Base-by-base conservation (phyloP, 2,113 vertebrate species). In the Myiopsitta monachus region DNA sequence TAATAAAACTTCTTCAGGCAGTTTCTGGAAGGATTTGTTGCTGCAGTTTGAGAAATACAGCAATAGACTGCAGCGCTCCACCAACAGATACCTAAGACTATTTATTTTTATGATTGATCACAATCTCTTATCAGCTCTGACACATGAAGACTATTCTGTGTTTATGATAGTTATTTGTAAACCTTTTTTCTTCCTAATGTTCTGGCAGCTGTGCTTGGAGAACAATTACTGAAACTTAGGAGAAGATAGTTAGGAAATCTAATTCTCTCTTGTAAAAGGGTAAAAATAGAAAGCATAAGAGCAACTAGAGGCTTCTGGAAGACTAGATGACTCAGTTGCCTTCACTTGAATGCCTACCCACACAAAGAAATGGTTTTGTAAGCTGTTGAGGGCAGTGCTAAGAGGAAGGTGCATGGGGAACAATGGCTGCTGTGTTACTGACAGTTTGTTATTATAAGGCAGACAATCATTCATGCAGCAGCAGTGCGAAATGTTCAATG, bases 1-100 rank as follows among this genome's bases (percentile, higher is more conserved):
- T 69, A 92, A 94, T 96, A 95, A 88, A 97, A 91, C 80, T 76
- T 95, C 88, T 96, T 88, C 83, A 51, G 68, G 64, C 62, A 83
- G 77, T 54, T 57, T 93, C 66, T 87, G 59, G 92, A 95, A 92
- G 90, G 83, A 93, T 97, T 93, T 94, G 92, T 89, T 84, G 73
- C 88, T 91, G 69, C 91, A 80, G 55, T 75, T 92, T 87, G 46
- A 94, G 94, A 95, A 92, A 92, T 75, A 47, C 38, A 75, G 86
- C 76, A 55, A 11, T 39, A 87, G 36, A 90, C 67, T 92, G 94
- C 81, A 81, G 70, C 3, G 15, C 39, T 79, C 64, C 55, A 82
- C 83, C 28, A 74, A 44, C 43, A 81, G 82, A 84, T 89, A 82
- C 76, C 76, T 87, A 66, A 88, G 76, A 51, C 64, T 83, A 14